Base-by-base conservation (phyloP, 2,113 vertebrate species). In the Muntiacus reevesi region DNA sequence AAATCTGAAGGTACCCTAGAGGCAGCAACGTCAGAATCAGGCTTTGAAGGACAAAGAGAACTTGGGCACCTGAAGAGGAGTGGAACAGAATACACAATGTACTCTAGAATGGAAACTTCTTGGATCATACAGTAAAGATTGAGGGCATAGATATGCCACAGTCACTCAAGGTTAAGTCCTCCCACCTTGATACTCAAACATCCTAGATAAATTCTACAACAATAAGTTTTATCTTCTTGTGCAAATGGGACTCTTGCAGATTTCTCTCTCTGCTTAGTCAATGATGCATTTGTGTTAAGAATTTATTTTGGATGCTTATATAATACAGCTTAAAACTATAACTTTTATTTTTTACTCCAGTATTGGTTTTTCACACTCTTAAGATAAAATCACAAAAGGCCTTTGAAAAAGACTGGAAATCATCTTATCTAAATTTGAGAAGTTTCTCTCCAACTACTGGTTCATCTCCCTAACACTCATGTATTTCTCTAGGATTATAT, bases 261-360 rank as follows among this genome's bases (percentile, higher is more conserved):
- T 87, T 88, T 88, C 82, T 84, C 30, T 94, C 10, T 67, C 36
- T 76, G 40, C 45, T 95, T 91, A 95, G 50, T 95, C 71, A 97
- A 71, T 95, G 84, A 95, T 86, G 15, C 54, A 89, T 95, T 83
- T 87, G 43, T 92, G 43, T 67, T 93, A 93, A 96, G 36, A 95
- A 74, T 88, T 92, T 79, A 96, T 89, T 97, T 91, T 95, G 81
- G 62, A 84, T 88, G 79, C 23, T 96, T 90, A 87, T 82, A 54
- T 95, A 83, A 91, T 81, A 97, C 87, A 94, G 19, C n/a, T 95
- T 96, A 97, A 97, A 96, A 94, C 21, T 86, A 82, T 94, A 92
- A 94, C 74, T 94, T 95, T 71, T 92, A 93, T 40, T 95, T 95
- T 96, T 97, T 93, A 94, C 47, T 96, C 93, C 28, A 91, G 19